Base-by-base conservation (phyloP, 2,888 invertebrate genomes). In the Heteromurus nitidus region DNA sequence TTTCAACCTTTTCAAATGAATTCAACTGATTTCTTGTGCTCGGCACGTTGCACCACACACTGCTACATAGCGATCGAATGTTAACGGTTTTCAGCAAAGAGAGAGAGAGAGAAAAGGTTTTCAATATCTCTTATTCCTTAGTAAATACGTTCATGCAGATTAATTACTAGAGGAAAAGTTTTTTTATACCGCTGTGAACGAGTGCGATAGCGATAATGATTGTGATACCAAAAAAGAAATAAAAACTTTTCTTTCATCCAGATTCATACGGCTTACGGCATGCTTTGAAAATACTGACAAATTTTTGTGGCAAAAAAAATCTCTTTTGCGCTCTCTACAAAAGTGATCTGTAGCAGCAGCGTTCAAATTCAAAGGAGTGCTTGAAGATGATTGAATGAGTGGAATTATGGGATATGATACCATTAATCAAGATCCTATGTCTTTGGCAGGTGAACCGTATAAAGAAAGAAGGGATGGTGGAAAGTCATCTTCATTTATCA, bases 351-450 rank as follows among this genome's bases (percentile, higher is more conserved):
- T 18, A 62, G n/a, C n/a, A n/a, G n/a, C n/a, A n/a, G n/a, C n/a
- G n/a, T n/a, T n/a, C n/a, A n/a, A n/a, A n/a, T n/a, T n/a, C n/a
- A n/a, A n/a, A n/a, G n/a, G n/a, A n/a, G n/a, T n/a, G n/a, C n/a
- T n/a, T n/a, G n/a, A n/a, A 2, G 58, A 42, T 47, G 62, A 73
- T 73, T 73, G 73, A 58, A 73, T 20, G 26, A 53, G 44, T 2
- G 58, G 26, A 16, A 62, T 62, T 73, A 47, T 47, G 62, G 50
- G 60, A 73, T 36, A 31, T 73, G 28, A 62, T 42, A 73, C 47
- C 73, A 73, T 73, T 73, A 73, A 73, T 73, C 73, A 73, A 73
- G 73, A 73, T 70, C 42, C 26, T 58, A 26, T 60, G 70, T 70
- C 70, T 55, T 55, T 60, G 60, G 55, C 70, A 68, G 50, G 53